These are phyloP conservation scores for Chunga burmeisteri DNA, from an alignment of 2,113 vertebrate genomes.

Conservation along the genomic window DNA sequence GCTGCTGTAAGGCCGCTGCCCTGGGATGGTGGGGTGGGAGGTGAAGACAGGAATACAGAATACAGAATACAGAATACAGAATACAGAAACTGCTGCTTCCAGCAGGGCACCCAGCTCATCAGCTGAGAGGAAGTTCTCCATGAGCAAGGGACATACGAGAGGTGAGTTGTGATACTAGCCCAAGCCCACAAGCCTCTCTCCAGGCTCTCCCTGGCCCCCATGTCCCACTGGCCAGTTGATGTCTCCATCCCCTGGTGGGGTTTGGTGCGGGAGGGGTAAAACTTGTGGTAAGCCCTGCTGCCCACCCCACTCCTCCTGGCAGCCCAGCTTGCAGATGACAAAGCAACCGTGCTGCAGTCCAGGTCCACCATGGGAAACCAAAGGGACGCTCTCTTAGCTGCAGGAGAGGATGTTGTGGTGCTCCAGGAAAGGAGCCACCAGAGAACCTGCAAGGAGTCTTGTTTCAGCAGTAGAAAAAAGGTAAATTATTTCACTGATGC, in stretches of 20 bases:
- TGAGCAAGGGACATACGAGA: rapidly evolving
- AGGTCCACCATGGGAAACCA: background rate
- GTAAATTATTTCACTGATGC: background rate
- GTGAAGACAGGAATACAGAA: background rate
- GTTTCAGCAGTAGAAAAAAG: background rate
- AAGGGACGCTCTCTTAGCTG: background rate
- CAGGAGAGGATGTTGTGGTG: background rate
- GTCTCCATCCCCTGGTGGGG: rapidly evolving
- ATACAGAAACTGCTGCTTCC: background rate
- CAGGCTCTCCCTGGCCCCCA: background rate
- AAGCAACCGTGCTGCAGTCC: rapidly evolving
- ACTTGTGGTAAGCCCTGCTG: rapidly evolving
- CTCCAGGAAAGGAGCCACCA: background rate
- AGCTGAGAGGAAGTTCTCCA: background rate
- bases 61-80: background rate
- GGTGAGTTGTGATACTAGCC: background rate
- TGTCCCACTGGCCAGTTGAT: rapidly evolving
- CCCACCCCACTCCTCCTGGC: background rate
- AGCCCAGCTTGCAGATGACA: background rate
- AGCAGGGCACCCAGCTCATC: background rate
- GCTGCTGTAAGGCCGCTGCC: background rate
- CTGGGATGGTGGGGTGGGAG: background rate
- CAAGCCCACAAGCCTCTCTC: background rate
- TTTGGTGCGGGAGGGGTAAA: background rate
- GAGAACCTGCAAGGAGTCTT: background rate